Conservation (phyloP, 2,888 invertebrate species). For the Meteorus colon region DNA sequence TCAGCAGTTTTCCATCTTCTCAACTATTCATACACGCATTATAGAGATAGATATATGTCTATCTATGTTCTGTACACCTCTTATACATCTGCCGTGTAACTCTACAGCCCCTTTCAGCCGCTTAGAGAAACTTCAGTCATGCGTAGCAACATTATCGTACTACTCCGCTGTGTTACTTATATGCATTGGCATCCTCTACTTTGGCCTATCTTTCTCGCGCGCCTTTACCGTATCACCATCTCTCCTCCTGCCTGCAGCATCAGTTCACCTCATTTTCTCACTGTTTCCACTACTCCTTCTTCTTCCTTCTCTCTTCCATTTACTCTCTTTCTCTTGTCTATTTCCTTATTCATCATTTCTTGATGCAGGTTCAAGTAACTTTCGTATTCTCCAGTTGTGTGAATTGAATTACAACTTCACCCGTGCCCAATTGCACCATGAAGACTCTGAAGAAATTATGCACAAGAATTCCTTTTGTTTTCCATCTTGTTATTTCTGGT, state of each 20-base stretch:
- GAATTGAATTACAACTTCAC: conserved; percentile 14
- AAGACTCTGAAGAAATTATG: background rate
- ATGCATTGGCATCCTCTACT: conserved; percentile 12
- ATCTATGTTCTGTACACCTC: background rate
- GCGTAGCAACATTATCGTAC: conserved; percentile 52
- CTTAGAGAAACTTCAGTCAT: conserved; percentile 58
- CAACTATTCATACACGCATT: conserved; percentile 2
- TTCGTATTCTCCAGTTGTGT: conserved; percentile 5
- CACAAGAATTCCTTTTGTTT: background rate
- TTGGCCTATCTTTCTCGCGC: conserved; percentile 33
- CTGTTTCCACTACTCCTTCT: background rate
- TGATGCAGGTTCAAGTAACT: conserved; percentile 22
- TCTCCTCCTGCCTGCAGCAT: background rate
- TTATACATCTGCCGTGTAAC: conserved; percentile 20
- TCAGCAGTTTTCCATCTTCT: conserved; percentile 5
- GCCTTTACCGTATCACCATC: background rate
- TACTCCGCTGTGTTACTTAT: conserved; percentile 30
- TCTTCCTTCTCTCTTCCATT: background rate
- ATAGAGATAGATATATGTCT: background rate
- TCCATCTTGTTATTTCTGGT: background rate
- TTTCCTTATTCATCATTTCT: conserved; percentile 30
- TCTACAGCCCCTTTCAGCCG: conserved; percentile 43
- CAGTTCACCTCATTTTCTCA: too few relatives aligned
- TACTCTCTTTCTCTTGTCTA: conserved; percentile 12
- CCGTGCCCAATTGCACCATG: background rate